Evolutionary conservation across 2,797 vertebrate genomes (phyloP), one percentile per base, ranked within the genome.

Genomic region (Eptatretus atami): DNA sequence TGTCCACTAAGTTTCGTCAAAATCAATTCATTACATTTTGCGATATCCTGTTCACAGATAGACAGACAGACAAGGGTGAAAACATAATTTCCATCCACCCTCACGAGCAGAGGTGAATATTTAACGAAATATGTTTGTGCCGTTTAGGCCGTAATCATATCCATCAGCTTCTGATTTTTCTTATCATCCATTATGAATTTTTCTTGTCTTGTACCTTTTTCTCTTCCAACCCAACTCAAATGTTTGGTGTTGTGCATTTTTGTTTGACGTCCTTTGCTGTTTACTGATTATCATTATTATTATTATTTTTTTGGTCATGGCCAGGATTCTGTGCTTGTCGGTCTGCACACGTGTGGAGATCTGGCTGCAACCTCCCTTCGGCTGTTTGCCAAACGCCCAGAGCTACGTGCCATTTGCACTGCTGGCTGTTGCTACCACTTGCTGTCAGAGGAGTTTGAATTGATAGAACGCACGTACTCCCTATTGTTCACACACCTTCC

Each of bases 261-360:
- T 61, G 57, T 61, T 61, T 12, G n/a, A 10, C 57, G 25, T 25
- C 25, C 25, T 61, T n/a, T 61, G n/a, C n/a, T 10, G 11, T 25
- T 61, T 61, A 10, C 57, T 61, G 57, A n/a, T 61, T n/a, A 14
- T 60, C 19, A 6, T 60, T 60, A 14, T 60, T 19, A 14, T 60
- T 60, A 14, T 19, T 14, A 12, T 61, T 61, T 12, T 61, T 25
- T 9, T 61, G 10, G 31, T 44, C 31, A 44, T 44, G 31, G 31
- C 64, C 69, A 98, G 92, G 77, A 87, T 64, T 85, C 83, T 19
- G 68, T 96, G 69, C 68, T 94, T 75, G 87, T 93, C 54, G 92
- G 92, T 63, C 76, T 98, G 52, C 92, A 98, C 73, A 96, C 92
- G 2, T 98, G 92, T 65, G 92, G 92, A 12, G 83, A 98, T 75